Evolutionary conservation across 1,140 invertebrate genomes (phyloP), one percentile per base, ranked within the genome.

Genomic region (Trichonephila inaurata): DNA sequence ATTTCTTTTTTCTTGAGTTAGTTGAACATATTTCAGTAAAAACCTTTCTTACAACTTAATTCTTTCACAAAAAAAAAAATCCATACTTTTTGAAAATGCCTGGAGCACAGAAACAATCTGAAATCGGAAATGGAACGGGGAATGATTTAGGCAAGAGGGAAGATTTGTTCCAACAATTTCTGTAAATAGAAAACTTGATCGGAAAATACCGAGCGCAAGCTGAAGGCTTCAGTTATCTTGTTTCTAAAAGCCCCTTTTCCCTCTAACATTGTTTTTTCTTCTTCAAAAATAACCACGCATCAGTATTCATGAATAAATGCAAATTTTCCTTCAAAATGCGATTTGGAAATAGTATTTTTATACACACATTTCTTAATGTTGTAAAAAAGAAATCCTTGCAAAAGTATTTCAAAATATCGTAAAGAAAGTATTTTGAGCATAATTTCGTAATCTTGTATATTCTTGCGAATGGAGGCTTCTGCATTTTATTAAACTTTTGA

Each of bases 231-330:
- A 77, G 72, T 77, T 77, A 77, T 77, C 28, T 77, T 77, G 72
- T 16, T 77, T 77, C 72, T 40, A 40, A 77, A 33, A 18, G 51
- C 51, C 51, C 51, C 10, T 51, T 51, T 10, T 0, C 51, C 7
- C 51, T 12, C 51, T 51, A 51, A 7, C 14, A 33, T 33, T 77
- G 12, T 33, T 51, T 40, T 72, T 40, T 77, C 18, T 40, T 40
- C 16, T 18, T 18, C 72, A 24, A 77, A 18, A 77, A 60, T 16
- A 51, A 1, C 44, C 82, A 14, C 44, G 24, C 82, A 58, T 83
- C 82, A 60, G 82, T 83, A 60, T 83, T 83, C 82, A 83, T 83
- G 82, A 60, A 83, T 60, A 60, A 60, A 83, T 83, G 44, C 21
- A 83, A 60, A 83, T 60, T 51, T 60, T n/a, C 16, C n/a, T 83